Conservation (phyloP, 2,113 vertebrate genomes). For the Takifugu bimaculatus region DNA sequence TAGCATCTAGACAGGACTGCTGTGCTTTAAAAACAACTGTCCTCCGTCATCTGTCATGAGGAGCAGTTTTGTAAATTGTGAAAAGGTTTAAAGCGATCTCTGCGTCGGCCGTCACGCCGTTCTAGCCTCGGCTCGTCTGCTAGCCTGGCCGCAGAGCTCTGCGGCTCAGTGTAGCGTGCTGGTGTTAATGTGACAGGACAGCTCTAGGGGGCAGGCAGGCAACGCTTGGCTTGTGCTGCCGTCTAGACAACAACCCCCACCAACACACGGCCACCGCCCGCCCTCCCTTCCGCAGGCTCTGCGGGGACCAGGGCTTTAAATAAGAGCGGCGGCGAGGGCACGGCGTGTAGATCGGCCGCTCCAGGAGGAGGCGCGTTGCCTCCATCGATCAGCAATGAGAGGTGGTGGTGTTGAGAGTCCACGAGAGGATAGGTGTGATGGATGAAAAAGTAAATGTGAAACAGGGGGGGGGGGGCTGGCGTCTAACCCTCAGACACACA, state of each 20-base stretch:
- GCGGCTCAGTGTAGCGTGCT: slow-evolving; percentile 54
- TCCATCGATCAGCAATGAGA: slow-evolving; percentile 3
- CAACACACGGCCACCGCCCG: background rate
- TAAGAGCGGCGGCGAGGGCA: slow-evolving; percentile 38
- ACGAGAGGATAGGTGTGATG: background rate
- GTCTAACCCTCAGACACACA: background rate
- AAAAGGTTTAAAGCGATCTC: background rate
- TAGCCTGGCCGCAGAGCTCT: slow-evolving; percentile 36
- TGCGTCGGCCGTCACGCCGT: background rate
- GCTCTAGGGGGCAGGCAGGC: slow-evolving; percentile 55
- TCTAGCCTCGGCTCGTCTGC: slow-evolving; percentile 20
- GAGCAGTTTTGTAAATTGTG: background rate
- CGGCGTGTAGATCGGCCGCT: slow-evolving; percentile 24
- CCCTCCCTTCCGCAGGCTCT: slow-evolving; percentile 39
- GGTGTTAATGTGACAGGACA: slow-evolving; percentile 67
- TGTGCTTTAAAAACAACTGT: slow-evolving; percentile 6
- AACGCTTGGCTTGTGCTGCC: slow-evolving; percentile 41
- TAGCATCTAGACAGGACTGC: background rate
- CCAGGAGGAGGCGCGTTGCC: slow-evolving; percentile 12
- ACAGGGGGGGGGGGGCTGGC: background rate
- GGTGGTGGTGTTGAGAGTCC: background rate
- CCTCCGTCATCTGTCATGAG: background rate
- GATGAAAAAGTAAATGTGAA: slow-evolving; percentile 13
- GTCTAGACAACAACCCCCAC: slow-evolving; percentile 54
- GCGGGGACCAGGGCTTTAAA: slow-evolving; percentile 47